Percentiles rank a stretch among this genome's conserved stretches.
These are phyloP conservation scores for Pheosia gnoma DNA, from an alignment of 2,888 invertebrate species.

Conservation along the genomic window DNA sequence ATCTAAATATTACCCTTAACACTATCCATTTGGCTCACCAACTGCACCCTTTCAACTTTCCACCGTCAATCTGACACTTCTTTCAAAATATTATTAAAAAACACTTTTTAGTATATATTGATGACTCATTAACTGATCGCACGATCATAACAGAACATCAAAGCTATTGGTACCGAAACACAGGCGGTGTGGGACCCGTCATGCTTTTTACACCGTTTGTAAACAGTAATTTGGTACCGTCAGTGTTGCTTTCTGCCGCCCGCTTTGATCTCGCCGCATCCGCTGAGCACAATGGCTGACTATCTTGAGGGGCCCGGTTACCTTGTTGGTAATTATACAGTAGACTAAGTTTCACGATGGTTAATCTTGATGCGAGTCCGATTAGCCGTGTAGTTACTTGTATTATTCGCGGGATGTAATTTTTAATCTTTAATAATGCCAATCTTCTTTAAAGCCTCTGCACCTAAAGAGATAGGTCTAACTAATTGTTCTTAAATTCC, in stretches of 20 bases:
- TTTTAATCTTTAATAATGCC: background rate
- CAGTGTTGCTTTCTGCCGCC: constrained; percentile 45
- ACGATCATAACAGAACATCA: constrained; percentile 51
- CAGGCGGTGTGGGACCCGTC: constrained; percentile 63
- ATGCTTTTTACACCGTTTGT: constrained; percentile 68
- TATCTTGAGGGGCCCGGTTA: constrained; percentile 46
- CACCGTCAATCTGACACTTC: background rate
- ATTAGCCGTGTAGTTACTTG: constrained; percentile 5
- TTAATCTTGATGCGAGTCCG: constrained; percentile 11
- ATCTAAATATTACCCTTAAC: background rate
- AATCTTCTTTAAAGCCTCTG: too few relatives aligned
- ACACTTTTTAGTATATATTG: constrained; percentile 43
- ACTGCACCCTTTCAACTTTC: background rate
- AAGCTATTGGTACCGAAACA: constrained; percentile 46
- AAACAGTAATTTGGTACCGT: constrained; percentile 69
- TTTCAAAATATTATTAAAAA: constrained; percentile 32
- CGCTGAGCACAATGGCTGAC: constrained; percentile 68
- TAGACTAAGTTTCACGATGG: constrained; percentile 35
- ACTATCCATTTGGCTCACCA: background rate
- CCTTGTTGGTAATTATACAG: constrained; percentile 42
- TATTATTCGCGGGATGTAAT: background rate
- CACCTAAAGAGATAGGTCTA: too few relatives aligned
- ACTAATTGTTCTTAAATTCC: too few relatives aligned
- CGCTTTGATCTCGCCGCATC: constrained; percentile 78
- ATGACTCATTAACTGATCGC: constrained; percentile 54